Base-by-base conservation (phyloP, 2,888 invertebrate species). In the Drosophila tanythrix region DNA sequence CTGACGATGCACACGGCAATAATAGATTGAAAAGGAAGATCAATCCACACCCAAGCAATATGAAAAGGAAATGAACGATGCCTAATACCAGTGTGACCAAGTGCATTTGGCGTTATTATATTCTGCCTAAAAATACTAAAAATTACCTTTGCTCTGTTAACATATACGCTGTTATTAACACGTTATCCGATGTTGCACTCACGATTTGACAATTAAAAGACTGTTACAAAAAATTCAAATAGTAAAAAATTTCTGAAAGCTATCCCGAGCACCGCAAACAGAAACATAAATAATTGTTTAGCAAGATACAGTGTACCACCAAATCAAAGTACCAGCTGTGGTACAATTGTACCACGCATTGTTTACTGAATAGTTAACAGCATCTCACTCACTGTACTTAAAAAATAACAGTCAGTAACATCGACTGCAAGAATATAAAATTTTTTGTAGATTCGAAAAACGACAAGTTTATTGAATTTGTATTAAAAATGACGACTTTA, bases 401-500 rank as follows among this genome's bases (percentile, higher is more conserved):
- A 36, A 15, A 21, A 46, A 46, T 46, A 21, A 21, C 46, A 46
- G 46, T 1, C 11, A 25, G 13, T 0, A 46, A 3, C 13, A 25
- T 46, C 4, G 51, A 40, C 13, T 15, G 11, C 2, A 11, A 31
- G 6, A 10, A 13, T 7, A 55, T 8, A 0, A 21, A 2, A 56
- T n/a, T 31, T 3, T 2, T 31, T 40, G 15, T 11, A 21, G 11
- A n/a, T 48, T 35, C 13, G 11, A 11, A 29, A 21, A 35, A 10
- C 15, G 10, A n/a, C 8, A 27, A 11, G 7, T 7, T 27, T 27
- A 10, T 29, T 18, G n/a, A 40, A 56, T 6, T 25, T 73, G 25
- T 76, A 68, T 74, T 71, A 81, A 83, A 85, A 79, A 84, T 79
- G 58, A 88, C 76, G 86, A 83, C 73, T 85, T 88, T 86, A 88